Conservation (phyloP, 2,797 vertebrate species). For the Helarctos malayanus region DNA sequence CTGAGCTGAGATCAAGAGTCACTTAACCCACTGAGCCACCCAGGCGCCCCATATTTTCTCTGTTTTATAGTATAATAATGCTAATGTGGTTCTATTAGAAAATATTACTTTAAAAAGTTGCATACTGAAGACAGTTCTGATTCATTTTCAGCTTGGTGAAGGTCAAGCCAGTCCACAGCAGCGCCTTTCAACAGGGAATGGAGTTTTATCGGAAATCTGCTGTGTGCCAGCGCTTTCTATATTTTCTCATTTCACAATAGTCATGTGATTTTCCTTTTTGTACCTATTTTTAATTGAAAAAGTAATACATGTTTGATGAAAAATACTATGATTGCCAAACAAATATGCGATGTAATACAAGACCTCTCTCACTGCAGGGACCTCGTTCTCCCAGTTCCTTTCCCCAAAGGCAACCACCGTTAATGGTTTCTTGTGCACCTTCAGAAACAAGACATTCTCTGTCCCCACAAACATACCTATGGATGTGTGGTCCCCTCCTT, state of each 20-base stretch:
- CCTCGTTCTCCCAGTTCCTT: neutral
- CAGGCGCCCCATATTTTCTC: neutral
- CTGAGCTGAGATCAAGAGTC: neutral
- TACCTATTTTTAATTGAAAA: conserved; percentile 3
- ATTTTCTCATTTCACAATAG: neutral
- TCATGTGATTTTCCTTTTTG: neutral
- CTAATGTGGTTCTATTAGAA: neutral
- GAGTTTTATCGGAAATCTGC: neutral
- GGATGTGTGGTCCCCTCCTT: neutral
- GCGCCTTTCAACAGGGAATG: neutral
- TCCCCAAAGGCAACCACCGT: neutral
- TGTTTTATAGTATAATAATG: neutral
- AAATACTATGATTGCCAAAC: conserved; percentile 2
- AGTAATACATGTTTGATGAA: neutral
- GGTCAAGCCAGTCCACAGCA: neutral
- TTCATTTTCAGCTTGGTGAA: neutral
- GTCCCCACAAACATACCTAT: neutral
- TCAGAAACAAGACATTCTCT: neutral
- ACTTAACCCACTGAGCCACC: neutral
- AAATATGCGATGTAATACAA: neutral
- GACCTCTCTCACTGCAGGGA: neutral
- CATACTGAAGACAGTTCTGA: neutral
- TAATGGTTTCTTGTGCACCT: neutral
- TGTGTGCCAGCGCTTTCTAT: neutral
- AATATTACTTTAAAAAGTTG: conserved; percentile 20